Conservation (phyloP, 2,888 invertebrate species). For the Pegoplata infirma region DNA sequence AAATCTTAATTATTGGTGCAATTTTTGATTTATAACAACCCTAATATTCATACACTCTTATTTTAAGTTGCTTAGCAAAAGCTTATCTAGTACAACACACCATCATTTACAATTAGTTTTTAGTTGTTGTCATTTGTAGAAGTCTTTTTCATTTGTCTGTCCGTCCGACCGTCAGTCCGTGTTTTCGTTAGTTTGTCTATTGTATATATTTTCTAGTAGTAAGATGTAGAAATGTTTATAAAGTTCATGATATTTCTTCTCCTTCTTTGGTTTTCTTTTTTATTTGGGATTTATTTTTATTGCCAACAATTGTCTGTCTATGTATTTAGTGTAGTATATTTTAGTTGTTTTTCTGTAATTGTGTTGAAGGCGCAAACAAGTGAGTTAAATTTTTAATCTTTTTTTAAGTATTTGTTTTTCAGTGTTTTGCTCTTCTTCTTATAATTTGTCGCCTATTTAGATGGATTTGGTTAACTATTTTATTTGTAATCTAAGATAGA, state of each 20-base stretch:
- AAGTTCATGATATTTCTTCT: constrained; percentile 45
- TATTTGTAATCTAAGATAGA: not conserved
- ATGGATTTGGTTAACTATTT: not conserved
- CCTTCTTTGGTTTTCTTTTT: constrained; percentile 19
- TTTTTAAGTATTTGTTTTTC: constrained; percentile 30
- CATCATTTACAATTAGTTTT: constrained; percentile 49
- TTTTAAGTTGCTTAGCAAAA: not conserved
- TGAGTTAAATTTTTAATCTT: constrained; percentile 44
- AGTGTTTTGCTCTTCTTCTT: constrained; percentile 15
- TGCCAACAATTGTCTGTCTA: constrained; percentile 43
- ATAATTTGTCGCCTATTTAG: not conserved
- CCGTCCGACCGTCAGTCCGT: too few relatives aligned
- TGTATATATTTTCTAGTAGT: constrained; percentile 1
- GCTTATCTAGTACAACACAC: constrained; percentile 54
- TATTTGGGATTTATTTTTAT: constrained; percentile 49
- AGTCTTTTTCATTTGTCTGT: not conserved
- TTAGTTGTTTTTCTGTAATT: constrained; percentile 39
- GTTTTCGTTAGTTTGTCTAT: constrained; percentile 31
- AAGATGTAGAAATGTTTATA: constrained; percentile 26
- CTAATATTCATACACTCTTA: not conserved
- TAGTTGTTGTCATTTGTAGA: constrained; percentile 1
- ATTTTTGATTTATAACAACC: too few relatives aligned
- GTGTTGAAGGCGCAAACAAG: constrained; percentile 29
- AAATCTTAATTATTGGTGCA: too few relatives aligned
- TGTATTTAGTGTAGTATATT: constrained; percentile 3